Conservation (phyloP, 2,888 invertebrate species). For the Callimorpha dominula region DNA sequence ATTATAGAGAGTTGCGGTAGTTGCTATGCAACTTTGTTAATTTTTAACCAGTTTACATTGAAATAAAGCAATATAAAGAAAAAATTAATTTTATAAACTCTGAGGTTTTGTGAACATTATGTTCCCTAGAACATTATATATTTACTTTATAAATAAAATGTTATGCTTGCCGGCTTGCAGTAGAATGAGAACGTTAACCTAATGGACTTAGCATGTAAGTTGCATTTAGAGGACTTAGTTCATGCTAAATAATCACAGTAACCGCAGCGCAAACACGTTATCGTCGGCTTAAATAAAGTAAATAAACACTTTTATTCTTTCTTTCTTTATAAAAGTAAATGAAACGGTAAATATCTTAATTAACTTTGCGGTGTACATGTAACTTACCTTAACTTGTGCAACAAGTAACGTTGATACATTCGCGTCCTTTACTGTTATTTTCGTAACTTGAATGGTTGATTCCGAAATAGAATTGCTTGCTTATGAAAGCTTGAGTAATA, state of each 20-base stretch:
- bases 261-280: slow-evolving; percentile 50
- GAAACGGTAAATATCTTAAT: slow-evolving; percentile 47
- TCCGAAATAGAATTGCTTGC: slow-evolving; percentile 4
- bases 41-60: too few relatives aligned
- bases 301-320: slow-evolving; percentile 32
- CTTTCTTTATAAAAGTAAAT: slow-evolving; percentile 49
- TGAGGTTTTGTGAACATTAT: slow-evolving; percentile 45
- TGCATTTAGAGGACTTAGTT: slow-evolving; percentile 68
- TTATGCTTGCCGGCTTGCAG: slow-evolving; percentile 52
- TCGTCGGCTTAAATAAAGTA: slow-evolving; percentile 42
- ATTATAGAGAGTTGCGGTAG: too few relatives aligned
- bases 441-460: not conserved
- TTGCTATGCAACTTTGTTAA: too few relatives aligned
- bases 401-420: slow-evolving; percentile 43
- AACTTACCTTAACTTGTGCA: slow-evolving; percentile 49
- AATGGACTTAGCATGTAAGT: slow-evolving; percentile 78
- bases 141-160: slow-evolving; percentile 52
- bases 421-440: slow-evolving; percentile 8
- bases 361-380: slow-evolving; percentile 41
- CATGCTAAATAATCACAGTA: slow-evolving; percentile 60
- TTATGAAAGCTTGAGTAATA: not conserved
- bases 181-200: slow-evolving; percentile 62
- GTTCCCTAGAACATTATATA: slow-evolving; percentile 47
- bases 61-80: not conserved
- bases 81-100: slow-evolving; percentile 42